Evolutionary conservation across 1,140 invertebrate species (phyloP), one percentile per base, ranked within the genome.

Genomic region (Chionoecetes opilio): DNA sequence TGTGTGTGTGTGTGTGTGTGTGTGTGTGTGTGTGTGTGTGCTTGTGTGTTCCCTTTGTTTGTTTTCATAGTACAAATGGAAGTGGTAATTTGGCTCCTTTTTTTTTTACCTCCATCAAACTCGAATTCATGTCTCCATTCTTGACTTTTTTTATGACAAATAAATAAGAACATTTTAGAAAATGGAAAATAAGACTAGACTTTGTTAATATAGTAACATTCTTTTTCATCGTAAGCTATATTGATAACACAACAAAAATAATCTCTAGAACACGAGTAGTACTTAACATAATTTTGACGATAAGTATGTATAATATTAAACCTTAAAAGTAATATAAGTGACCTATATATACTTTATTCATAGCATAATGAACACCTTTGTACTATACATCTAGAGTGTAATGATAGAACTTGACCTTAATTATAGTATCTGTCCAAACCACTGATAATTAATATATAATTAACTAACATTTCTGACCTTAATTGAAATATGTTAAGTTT

Each of bases 321-420:
- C 6, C 11, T 75, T 75, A 17, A 1, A 75, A n/a, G 21, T n/a
- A n/a, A 75, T 26, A n/a, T n/a, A 26, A 75, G 26, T n/a, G 1
- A 75, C 11, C 26, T 75, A 75, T n/a, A 75, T 26, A 21, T n/a
- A 14, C 3, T 53, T 53, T 53, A 26, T 75, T 75, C 21, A n/a
- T 75, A 75, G 6, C 63, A n/a, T 75, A 26, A 75, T 75, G n/a
- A 75, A 75, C 63, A 75, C 63, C 63, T 75, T 75, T 75, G 63
- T 75, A 75, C 63, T 75, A 75, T 75, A 75, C 63, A 75, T 75
- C 63, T 75, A 75, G n/a, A n/a, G 63, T 75, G n/a, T 75, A 75
- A 75, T 75, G 63, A 75, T 75, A 75, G 26, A 75, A n/a, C 63
- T 17, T 26, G 21, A n/a, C 63, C 63, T 26, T 75, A 75, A 53